Conservation (phyloP, 2,113 vertebrate species). For the Malaclemys terrapin region DNA sequence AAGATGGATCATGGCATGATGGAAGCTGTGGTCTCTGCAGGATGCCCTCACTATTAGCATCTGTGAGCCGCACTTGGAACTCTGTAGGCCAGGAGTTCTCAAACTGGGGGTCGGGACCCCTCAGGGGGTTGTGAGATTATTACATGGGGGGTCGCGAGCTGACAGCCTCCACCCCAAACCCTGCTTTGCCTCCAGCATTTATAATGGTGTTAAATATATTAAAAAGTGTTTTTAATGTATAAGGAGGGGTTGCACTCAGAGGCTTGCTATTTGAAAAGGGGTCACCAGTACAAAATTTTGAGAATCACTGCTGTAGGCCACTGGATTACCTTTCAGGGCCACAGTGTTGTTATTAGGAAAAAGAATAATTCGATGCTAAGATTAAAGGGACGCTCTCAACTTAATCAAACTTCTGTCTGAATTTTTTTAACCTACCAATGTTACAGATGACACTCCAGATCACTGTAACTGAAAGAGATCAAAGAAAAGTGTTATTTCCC, state of each 20-base stretch:
- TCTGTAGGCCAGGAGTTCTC: rapidly evolving
- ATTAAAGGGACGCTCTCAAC: not conserved
- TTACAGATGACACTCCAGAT: not conserved
- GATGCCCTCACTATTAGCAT: not conserved
- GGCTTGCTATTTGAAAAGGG: no score
- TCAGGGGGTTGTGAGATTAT: no score
- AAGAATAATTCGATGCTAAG: not conserved
- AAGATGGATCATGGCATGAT: not conserved
- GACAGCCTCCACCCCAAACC: no score
- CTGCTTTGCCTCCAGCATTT: no score
- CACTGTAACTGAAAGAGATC: not conserved
- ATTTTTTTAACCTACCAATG: not conserved
- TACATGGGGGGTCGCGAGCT: no score
- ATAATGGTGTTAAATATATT: no score
- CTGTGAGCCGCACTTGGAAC: not conserved
- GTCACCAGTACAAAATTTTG: no score
- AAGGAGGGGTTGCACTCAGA: no score
- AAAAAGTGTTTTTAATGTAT: no score
- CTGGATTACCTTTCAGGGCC: not conserved
- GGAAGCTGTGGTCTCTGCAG: not conserved
- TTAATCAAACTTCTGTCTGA: not conserved
- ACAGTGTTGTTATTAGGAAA: no score
- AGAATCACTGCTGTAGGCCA: no score
- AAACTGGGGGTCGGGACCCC: no score
- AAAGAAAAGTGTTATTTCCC: not conserved